Percentiles rank a stretch among this genome's conserved stretches.
Conservation (phyloP, 1,140 invertebrate species). For the Maconellicoccus hirsutus region DNA sequence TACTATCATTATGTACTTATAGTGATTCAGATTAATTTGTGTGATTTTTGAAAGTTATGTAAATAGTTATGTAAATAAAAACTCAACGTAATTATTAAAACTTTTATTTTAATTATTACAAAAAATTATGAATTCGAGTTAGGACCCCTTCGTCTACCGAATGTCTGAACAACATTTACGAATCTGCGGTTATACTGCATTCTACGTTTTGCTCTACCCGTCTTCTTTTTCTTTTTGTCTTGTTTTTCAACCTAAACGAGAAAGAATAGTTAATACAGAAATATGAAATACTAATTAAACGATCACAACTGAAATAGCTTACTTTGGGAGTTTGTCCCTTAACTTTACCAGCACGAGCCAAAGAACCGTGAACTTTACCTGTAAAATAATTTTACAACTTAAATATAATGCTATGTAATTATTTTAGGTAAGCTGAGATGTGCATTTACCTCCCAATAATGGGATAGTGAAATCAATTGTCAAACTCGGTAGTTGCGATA, state of each 20-base stretch:
- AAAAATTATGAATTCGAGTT: slow-evolving; percentile 75
- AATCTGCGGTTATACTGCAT: slow-evolving; percentile 98
- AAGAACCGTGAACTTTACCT: slow-evolving; percentile 94
- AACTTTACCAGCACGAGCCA: slow-evolving; percentile 99
- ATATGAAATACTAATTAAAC: background rate
- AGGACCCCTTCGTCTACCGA: slow-evolving; percentile 90
- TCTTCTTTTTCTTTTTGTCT: slow-evolving; percentile 97
- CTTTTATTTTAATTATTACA: slow-evolving; percentile 21
- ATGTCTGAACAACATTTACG: slow-evolving; percentile 89
- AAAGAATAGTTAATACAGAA: background rate
- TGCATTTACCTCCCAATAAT: slow-evolving; percentile 65
- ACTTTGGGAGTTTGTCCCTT: slow-evolving; percentile 96
- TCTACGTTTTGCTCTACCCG: slow-evolving; percentile 94
- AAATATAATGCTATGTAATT: background rate
- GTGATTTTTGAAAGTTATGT: too few relatives aligned
- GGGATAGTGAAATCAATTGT: slow-evolving; percentile 70
- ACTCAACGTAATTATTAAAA: too few relatives aligned
- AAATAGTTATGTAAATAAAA: too few relatives aligned
- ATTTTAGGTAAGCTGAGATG: background rate
- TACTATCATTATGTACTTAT: too few relatives aligned
- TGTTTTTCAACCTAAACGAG: slow-evolving; percentile 57
- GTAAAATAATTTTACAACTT: slow-evolving; percentile 24
- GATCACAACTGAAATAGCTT: background rate
- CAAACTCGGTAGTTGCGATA: slow-evolving; percentile 47
- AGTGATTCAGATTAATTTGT: too few relatives aligned